Evolutionary conservation across 2,113 vertebrate species (phyloP), one percentile per base, ranked within the genome.

Genomic region (Onychostoma macrolepis): DNA sequence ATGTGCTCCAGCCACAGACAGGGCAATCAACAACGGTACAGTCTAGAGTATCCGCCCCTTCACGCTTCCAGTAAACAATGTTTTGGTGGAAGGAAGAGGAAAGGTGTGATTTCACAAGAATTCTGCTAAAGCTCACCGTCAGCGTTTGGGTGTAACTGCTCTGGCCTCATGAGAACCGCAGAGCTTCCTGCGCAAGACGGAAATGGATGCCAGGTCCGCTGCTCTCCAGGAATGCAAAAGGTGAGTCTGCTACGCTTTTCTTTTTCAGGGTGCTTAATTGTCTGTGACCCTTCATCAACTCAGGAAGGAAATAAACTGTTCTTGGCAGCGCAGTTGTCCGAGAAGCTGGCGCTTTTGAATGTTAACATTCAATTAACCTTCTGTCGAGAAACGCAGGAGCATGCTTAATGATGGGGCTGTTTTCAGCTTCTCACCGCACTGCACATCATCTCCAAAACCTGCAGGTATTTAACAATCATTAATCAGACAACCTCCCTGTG

Each of bases 361-460:
- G 82, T 72, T 85, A 90, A 87, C 85, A 78, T 89, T 90, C 81
- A 85, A 87, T 88, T 87, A 89, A 90, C 85, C 85, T 85, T 30
- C 74, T 80, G 89, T 85, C 21, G 6, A 85, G 85, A 75, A 87
- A 83, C 48, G 24, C 87, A 90, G 38, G 84, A 85, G 80, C 69
- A 63, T 82, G 87, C 81, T 78, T 88, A 89, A 90, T 77, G 87
- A 79, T 82, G 45, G 58, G 87, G 71, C 86, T 84, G 80, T 79
- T 87, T 86, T 84, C 30, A 36, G 74, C 72, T 77, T 83, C 86
- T 80, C 50, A 21, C 65, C 48, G 36, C 78, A 87, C 38, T 67
- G 71, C 80, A 88, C 74, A 87, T 77, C 83, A 84, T 79, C 74
- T 63, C 61, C 36, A 82, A 78, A 84, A 87, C 86, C 86, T 86